Evolutionary conservation across 2,888 invertebrate species (phyloP).

Genomic region (Malachius bipustulatus): DNA sequence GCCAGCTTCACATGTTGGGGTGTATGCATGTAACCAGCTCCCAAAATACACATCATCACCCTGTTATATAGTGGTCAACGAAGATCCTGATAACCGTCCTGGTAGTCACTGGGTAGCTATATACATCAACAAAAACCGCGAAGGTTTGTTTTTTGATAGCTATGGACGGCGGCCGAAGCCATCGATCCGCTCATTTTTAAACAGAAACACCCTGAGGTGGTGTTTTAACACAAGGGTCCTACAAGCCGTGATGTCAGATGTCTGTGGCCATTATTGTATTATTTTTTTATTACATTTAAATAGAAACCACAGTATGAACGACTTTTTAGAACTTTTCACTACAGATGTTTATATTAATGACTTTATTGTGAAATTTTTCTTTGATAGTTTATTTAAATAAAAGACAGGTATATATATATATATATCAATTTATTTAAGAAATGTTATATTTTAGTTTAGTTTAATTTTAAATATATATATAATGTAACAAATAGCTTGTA

Average conservation of each 20-base stretch:
- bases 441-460: too few relatives aligned
- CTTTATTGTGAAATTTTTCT: too few relatives aligned
- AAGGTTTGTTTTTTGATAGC: conserved; percentile 10
- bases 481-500: too few relatives aligned
- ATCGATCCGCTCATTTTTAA: conserved; percentile 8
- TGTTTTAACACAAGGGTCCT: conserved; percentile 6
- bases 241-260: conserved; percentile 9
- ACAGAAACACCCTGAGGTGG: conserved; percentile 7
- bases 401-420: too few relatives aligned
- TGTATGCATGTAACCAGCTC: not conserved
- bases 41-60: not conserved
- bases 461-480: too few relatives aligned
- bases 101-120: conserved; percentile 4
- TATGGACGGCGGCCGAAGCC: conserved; percentile 8
- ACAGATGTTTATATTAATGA: too few relatives aligned
- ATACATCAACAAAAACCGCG: conserved; percentile 2
- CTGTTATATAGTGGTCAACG: not conserved
- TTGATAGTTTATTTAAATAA: too few relatives aligned
- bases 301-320: too few relatives aligned
- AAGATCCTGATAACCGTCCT: not conserved
- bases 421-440: too few relatives aligned
- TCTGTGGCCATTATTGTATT: conserved; percentile 12
- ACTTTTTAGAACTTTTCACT: too few relatives aligned
- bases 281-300: conserved; percentile 10
- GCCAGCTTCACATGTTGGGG: not conserved